These are phyloP conservation scores for Nyctalus aviator DNA, from an alignment of 2,797 vertebrate species.

Conservation along the genomic window DNA sequence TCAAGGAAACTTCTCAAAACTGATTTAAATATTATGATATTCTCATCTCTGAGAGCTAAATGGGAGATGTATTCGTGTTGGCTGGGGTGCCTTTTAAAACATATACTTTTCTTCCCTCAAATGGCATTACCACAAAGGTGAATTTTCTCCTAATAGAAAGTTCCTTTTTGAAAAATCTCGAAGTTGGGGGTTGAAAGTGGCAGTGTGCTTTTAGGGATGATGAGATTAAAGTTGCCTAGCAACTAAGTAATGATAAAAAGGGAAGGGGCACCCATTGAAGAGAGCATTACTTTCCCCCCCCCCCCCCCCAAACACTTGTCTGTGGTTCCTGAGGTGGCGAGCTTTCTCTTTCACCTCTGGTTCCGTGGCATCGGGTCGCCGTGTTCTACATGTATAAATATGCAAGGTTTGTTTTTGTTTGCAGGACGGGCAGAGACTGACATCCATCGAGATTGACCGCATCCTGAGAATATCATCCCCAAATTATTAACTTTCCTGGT, in stretches of 20 bases:
- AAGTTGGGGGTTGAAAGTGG: constrained; percentile 60
- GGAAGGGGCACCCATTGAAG: not conserved
- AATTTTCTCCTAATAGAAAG: constrained; percentile 67
- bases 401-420: not conserved
- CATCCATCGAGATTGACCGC: not conserved
- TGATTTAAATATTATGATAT: constrained; percentile 89
- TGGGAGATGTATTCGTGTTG: constrained; percentile 79
- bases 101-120: constrained; percentile 78
- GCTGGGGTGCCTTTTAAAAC: constrained; percentile 77
- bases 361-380: not conserved
- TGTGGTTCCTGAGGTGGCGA: not conserved
- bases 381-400: not conserved
- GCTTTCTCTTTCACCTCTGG: not conserved
- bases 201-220: constrained; percentile 60
- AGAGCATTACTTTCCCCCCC: too few species aligned
- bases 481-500: not conserved
- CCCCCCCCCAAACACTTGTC: not conserved
- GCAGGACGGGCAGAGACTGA: not conserved
- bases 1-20: constrained; percentile 88
- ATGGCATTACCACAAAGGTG: constrained; percentile 73
- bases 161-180: constrained; percentile 50
- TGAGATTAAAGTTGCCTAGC: constrained; percentile 68
- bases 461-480: not conserved
- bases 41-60: constrained; percentile 85
- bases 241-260: constrained; percentile 53